Percentiles rank a stretch among this genome's conserved stretches.
phyloP scores from a whole-genome alignment of 37 sponge, comb jelly and placozoan genomes.

The Aphrocallistes beatrix region DNA sequence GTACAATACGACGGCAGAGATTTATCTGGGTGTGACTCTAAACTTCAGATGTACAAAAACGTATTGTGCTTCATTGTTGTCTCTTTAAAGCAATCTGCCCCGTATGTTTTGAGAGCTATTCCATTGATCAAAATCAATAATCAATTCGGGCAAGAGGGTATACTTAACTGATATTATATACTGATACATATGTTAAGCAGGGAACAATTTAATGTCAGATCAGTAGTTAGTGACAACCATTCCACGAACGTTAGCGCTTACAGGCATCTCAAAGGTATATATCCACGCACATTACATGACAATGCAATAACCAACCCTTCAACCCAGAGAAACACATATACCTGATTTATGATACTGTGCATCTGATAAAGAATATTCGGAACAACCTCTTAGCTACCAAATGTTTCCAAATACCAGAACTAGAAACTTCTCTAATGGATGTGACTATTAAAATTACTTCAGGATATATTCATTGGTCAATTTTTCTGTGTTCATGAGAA shows the following conservation, averaged over 20 bases:
- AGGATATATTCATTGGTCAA: background rate
- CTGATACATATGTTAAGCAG: background rate
- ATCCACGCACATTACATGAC: background rate
- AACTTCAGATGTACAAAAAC: background rate
- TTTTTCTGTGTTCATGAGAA: background rate
- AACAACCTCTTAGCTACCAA: constrained; percentile 3
- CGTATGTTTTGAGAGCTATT: background rate
- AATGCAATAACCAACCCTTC: background rate
- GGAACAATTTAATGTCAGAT: background rate
- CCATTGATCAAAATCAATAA: background rate
- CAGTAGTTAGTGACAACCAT: background rate
- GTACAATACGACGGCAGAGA: background rate
- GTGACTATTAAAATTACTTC: background rate
- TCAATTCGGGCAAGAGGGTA: background rate
- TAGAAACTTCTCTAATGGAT: constrained; percentile 1
- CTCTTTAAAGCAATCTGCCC: background rate
- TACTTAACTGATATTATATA: background rate
- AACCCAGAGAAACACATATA: background rate
- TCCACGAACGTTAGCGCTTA: background rate
- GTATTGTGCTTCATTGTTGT: background rate
- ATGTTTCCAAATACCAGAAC: background rate
- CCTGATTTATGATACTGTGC: background rate
- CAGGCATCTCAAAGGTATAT: background rate
- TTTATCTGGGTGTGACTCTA: background rate
- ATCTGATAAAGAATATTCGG: background rate